These are phyloP conservation scores for Hylyphantes graminicola DNA, from an alignment of 1,140 invertebrate species.

Conservation along the genomic window DNA sequence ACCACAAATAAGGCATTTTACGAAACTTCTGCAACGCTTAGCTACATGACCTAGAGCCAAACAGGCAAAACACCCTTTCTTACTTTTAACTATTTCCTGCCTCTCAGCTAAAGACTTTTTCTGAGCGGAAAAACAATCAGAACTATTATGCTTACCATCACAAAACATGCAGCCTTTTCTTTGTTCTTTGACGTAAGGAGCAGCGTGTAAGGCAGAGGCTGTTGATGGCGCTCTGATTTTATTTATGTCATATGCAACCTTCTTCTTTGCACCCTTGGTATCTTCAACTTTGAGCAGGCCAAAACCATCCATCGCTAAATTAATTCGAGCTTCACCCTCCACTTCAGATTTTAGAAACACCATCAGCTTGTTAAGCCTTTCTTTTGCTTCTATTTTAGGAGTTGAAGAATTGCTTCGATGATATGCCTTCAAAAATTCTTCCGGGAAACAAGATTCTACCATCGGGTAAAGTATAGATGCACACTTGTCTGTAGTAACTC, in stretches of 20 bases:
- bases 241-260: not conserved
- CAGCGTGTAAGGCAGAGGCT: not conserved
- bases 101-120: conserved; percentile 2
- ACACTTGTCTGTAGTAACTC: conserved; percentile 27
- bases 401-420: not conserved
- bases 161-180: not conserved
- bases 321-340: conserved; percentile 15
- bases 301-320: conserved; percentile 5
- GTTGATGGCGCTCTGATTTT: not conserved
- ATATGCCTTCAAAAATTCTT: conserved; percentile 16
- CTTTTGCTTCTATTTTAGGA: not conserved
- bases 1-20: conserved; percentile 5
- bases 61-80: not conserved
- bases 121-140: not conserved
- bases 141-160: not conserved
- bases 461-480: conserved; percentile 14
- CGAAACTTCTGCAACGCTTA: not conserved
- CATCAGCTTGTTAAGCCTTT: conserved; percentile 7
- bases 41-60: not conserved
- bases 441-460: conserved; percentile 26
- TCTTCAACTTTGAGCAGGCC: not conserved
- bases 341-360: conserved; percentile 4
- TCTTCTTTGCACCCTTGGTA: not conserved
- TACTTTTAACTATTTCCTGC: not conserved
- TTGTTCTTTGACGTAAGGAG: not conserved